These are phyloP conservation scores for Drosophila paulistorum DNA, from an alignment of 1,140 invertebrate genomes.

Conservation along the genomic window DNA sequence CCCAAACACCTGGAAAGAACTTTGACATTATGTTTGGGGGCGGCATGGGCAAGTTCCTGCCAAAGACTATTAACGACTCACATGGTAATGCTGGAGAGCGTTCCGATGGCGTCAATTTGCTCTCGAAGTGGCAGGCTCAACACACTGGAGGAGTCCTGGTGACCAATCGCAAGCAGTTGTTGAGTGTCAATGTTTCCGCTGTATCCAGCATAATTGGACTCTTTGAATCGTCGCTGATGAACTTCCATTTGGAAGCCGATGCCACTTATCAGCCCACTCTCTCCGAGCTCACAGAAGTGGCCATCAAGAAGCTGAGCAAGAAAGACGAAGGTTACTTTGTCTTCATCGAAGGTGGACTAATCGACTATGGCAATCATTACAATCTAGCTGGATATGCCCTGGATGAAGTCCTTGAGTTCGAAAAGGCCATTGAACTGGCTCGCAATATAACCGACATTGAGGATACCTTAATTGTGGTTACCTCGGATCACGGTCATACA, in stretches of 20 bases:
- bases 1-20: slow-evolving; percentile 84
- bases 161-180: slow-evolving; percentile 85
- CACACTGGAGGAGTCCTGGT: slow-evolving; percentile 84
- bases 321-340: slow-evolving; percentile 87
- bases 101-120: slow-evolving; percentile 84
- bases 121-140: slow-evolving; percentile 83
- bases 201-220: slow-evolving; percentile 83
- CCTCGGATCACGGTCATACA: slow-evolving; percentile 88
- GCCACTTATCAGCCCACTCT: slow-evolving; percentile 88
- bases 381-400: slow-evolving; percentile 86
- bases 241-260: slow-evolving; percentile 84
- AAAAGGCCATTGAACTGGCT: slow-evolving; percentile 87
- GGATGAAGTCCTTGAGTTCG: slow-evolving; percentile 88
- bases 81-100: slow-evolving; percentile 84
- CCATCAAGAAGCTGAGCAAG: slow-evolving; percentile 88
- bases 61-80: slow-evolving; percentile 82
- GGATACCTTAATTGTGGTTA: slow-evolving; percentile 88
- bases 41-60: slow-evolving; percentile 86
- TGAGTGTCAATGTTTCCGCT: slow-evolving; percentile 64
- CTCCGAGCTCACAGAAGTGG: slow-evolving; percentile 89
- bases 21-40: slow-evolving; percentile 88
- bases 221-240: slow-evolving; percentile 84
- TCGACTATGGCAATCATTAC: slow-evolving; percentile 89
- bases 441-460: slow-evolving; percentile 84
- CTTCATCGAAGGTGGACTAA: slow-evolving; percentile 87